Evolutionary conservation across 2,888 invertebrate species (phyloP).

Genomic region (Meloe dianella): DNA sequence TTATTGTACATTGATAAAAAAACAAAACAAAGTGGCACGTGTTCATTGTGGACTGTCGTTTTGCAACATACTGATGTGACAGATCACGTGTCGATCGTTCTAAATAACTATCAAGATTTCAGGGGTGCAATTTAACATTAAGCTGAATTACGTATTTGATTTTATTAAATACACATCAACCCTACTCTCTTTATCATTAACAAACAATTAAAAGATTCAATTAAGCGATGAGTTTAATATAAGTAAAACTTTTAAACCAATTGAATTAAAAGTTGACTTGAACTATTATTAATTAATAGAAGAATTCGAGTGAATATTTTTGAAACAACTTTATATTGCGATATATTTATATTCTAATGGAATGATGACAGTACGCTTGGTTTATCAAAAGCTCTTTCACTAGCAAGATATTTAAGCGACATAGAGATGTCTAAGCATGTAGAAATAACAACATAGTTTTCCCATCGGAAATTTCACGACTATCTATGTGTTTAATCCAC

Average conservation of each 20-base stretch:
- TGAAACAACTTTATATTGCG: neutral
- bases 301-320: neutral
- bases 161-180: neutral
- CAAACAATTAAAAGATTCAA: too few species aligned
- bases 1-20: conserved; percentile 41
- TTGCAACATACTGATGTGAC: conserved; percentile 53
- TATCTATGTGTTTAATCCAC: conserved; percentile 33
- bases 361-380: conserved; percentile 52
- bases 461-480: conserved; percentile 12
- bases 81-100: conserved; percentile 48
- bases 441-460: conserved; percentile 46
- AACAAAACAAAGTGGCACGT: conserved; percentile 37
- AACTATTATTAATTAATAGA: neutral
- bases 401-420: conserved; percentile 47
- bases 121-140: neutral
- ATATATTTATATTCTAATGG: conserved; percentile 44
- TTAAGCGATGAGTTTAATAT: neutral
- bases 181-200: too few species aligned
- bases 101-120: conserved; percentile 20
- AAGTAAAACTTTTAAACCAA: too few species aligned
- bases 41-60: conserved; percentile 47
- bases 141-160: neutral
- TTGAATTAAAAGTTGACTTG: too few species aligned
- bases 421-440: conserved; percentile 46
- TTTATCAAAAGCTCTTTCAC: conserved; percentile 55